Conservation (phyloP, 2,888 invertebrate species). For the Trisateles emortualis region DNA sequence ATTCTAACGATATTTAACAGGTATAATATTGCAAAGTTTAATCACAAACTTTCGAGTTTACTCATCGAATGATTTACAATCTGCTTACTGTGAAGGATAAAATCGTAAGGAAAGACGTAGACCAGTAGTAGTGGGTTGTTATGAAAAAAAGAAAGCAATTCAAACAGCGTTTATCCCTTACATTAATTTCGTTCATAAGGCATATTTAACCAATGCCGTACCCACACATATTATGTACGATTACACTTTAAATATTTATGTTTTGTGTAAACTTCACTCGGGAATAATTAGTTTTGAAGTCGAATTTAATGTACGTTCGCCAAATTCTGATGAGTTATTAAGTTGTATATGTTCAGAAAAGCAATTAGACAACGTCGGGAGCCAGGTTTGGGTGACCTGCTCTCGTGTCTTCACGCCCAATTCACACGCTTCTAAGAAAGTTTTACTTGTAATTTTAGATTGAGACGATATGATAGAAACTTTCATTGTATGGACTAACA, state of each 20-base stretch:
- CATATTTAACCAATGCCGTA: too few species aligned
- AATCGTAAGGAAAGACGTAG: too few species aligned
- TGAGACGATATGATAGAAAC: slow-evolving; percentile 8
- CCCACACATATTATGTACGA: slow-evolving; percentile 1
- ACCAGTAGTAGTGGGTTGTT: too few species aligned
- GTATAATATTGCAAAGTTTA: too few species aligned
- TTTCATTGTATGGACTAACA: slow-evolving; percentile 4
- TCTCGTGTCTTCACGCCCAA: slow-evolving; percentile 6
- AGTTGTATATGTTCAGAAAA: slow-evolving; percentile 5
- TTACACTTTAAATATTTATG: slow-evolving; percentile 4
- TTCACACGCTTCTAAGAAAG: slow-evolving; percentile 15
- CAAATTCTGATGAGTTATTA: slow-evolving; percentile 10
- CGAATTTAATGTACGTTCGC: slow-evolving; percentile 8
- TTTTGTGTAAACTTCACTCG: slow-evolving; percentile 5
- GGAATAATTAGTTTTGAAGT: slow-evolving; percentile 12
- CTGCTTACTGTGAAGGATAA: too few species aligned
- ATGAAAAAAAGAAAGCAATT: too few species aligned
- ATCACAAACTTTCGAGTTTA: too few species aligned
- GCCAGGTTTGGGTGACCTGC: slow-evolving; percentile 3
- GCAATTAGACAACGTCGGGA: slow-evolving; percentile 10
- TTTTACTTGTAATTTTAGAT: slow-evolving; percentile 15
- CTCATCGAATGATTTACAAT: too few species aligned
- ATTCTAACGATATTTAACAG: too few species aligned
- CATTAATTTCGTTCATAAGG: too few species aligned
- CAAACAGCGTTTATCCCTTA: too few species aligned